Evolutionary conservation across 2,888 invertebrate genomes (phyloP).

Genomic region (Eudasyphora cyanicolor): DNA sequence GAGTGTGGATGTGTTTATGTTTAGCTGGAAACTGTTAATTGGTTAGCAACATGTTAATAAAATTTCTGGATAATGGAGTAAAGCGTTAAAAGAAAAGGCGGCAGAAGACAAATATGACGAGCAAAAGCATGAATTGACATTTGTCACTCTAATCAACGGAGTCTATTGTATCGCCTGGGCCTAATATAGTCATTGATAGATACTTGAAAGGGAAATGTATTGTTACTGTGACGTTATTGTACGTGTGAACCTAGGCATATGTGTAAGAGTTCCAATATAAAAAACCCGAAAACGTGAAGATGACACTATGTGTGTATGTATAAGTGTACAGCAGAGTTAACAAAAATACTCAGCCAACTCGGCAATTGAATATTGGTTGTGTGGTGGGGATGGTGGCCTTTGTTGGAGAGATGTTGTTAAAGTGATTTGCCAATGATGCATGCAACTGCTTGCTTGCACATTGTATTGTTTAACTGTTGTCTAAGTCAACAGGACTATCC

Average conservation of each 20-base stretch:
- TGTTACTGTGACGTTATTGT: not conserved
- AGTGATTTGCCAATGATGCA: conserved; percentile 1
- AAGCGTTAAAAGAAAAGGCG: conserved; percentile 26
- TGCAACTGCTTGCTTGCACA: not conserved
- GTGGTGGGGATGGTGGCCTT: conserved; percentile 18
- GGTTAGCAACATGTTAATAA: conserved; percentile 64
- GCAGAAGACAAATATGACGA: not conserved
- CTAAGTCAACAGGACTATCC: conserved; percentile 25
- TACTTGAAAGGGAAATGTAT: not conserved
- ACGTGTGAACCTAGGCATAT: not conserved
- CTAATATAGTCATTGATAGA: not conserved
- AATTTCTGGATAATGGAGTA: conserved; percentile 46
- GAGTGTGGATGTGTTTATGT: not conserved
- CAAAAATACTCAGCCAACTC: not conserved
- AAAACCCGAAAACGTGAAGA: not conserved
- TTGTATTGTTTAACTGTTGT: conserved; percentile 28
- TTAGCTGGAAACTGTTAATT: conserved; percentile 53
- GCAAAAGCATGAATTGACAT: not conserved
- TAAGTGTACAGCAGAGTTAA: not conserved
- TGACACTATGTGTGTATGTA: not conserved
- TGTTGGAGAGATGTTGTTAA: conserved; percentile 11
- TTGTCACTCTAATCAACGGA: conserved; percentile 37
- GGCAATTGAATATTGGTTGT: not conserved
- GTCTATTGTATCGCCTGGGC: too few relatives aligned
- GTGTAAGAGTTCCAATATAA: not conserved